Conservation (phyloP, 2,113 vertebrate genomes). For the Etheostoma cragini region DNA sequence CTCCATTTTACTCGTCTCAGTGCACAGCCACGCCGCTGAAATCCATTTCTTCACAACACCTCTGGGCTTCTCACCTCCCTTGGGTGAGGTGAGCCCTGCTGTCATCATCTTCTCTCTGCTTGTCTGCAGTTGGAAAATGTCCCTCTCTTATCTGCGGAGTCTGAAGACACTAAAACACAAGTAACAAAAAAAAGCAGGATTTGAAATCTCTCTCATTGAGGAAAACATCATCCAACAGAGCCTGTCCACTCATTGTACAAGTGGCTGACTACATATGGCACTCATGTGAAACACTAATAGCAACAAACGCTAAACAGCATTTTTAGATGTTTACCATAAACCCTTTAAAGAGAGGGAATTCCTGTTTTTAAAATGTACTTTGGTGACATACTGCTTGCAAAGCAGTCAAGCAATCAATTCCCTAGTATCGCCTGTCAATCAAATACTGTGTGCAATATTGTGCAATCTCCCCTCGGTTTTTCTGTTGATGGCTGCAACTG, state of each 20-base stretch:
- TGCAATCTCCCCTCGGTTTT: constrained; percentile 23
- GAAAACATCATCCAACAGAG: constrained; percentile 25
- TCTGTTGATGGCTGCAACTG: neutral
- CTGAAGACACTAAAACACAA: constrained; percentile 31
- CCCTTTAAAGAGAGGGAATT: neutral
- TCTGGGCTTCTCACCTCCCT: constrained; percentile 48
- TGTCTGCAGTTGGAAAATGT: constrained; percentile 28
- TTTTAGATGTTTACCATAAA: constrained; percentile 7
- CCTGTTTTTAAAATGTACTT: constrained; percentile 26
- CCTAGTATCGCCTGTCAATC: constrained; percentile 30
- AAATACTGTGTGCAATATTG: constrained; percentile 25
- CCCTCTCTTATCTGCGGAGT: constrained; percentile 37
- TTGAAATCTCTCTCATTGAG: constrained; percentile 42
- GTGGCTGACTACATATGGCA: constrained; percentile 5
- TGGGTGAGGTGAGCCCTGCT: constrained; percentile 39
- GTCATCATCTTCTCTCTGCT: constrained; percentile 50
- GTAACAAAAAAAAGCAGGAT: neutral
- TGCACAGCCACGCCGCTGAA: constrained; percentile 35
- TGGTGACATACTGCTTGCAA: constrained; percentile 10
- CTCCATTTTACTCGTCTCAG: constrained; percentile 38
- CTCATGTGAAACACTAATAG: constrained; percentile 2
- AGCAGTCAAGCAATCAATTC: constrained; percentile 24
- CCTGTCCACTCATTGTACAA: constrained; percentile 7
- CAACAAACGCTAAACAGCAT: neutral
- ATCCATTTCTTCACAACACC: constrained; percentile 57